A percentile compares a stretch with the other conserved stretches of the same genome.
These are phyloP conservation scores for Enteromius paludinosus DNA, from an alignment of 2,797 vertebrate genomes.

Conservation along the genomic window DNA sequence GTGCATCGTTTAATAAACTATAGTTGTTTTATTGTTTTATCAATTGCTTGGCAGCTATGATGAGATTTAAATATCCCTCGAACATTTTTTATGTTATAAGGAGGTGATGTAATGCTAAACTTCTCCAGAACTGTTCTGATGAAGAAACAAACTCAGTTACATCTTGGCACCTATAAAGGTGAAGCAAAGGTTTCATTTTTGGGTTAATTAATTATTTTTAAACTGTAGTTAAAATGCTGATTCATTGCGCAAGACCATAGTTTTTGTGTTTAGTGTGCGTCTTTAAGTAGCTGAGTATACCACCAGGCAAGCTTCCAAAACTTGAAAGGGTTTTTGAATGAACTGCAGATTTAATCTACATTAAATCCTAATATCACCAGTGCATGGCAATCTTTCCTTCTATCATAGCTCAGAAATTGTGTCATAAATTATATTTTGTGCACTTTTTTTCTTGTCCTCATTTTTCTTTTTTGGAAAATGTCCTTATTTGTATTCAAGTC, in stretches of 20 bases:
- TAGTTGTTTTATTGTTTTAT: background rate
- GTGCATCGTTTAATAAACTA: background rate
- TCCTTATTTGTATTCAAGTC: background rate
- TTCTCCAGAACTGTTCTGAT: background rate
- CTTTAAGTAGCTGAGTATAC: background rate
- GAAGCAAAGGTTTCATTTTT: background rate
- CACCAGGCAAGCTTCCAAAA: background rate
- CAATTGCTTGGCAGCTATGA: background rate
- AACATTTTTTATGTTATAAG: background rate
- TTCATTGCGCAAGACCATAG: background rate
- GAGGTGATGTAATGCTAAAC: background rate
- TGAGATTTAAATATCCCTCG: background rate
- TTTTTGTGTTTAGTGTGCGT: background rate
- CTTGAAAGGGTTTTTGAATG: background rate
- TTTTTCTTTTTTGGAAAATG: background rate
- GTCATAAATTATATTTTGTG: background rate
- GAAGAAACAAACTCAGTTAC: background rate
- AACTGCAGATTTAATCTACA: background rate
- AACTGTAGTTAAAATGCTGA: background rate
- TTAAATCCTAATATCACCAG: background rate
- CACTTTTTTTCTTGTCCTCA: background rate
- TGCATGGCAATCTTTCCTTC: background rate
- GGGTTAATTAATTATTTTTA: too few relatives aligned
- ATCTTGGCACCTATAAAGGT: background rate
- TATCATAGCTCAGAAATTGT: background rate